Conservation (phyloP, 2,113 vertebrate species). For the Onychorhynchus coronatus region DNA sequence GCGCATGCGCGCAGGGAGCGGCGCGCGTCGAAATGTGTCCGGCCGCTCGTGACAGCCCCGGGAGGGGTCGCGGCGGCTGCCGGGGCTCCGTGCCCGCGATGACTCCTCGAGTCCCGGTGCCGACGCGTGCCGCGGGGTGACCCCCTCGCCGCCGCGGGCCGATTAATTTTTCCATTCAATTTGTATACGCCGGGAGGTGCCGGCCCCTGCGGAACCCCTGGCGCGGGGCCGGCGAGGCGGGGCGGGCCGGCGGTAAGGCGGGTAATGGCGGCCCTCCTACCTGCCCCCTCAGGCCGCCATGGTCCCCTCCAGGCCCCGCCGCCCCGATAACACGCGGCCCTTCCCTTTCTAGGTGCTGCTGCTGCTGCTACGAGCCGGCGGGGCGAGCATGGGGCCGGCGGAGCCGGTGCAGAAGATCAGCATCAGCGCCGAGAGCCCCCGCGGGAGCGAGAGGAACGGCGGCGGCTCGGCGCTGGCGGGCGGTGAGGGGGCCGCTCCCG, state of each 20-base stretch:
- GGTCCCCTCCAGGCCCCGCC: accelerated
- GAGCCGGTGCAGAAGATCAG: conserved; percentile 59
- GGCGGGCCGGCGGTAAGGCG: accelerated
- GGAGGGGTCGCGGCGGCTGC: accelerated
- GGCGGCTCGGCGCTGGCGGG: background rate
- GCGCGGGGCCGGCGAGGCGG: background rate
- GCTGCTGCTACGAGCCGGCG: background rate
- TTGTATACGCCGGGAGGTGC: accelerated
- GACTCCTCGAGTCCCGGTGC: accelerated
- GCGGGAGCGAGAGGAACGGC: background rate
- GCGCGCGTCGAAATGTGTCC: background rate
- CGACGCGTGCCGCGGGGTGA: accelerated
- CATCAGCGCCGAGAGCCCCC: conserved; percentile 50
- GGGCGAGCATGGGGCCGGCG: conserved; percentile 55
- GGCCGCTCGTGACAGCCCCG: accelerated
- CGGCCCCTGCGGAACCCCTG: background rate
- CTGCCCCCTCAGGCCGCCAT: accelerated
- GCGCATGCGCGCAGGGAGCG: accelerated
- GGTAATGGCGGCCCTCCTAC: background rate
- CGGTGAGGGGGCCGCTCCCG: background rate
- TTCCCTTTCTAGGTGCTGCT: background rate
- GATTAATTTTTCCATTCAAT: background rate
- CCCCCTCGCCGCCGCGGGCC: accelerated
- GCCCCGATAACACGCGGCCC: background rate
- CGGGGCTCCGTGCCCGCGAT: accelerated